phyloP scores from a whole-genome alignment of 2,797 vertebrate species.

The Dendrocincla fuliginosa region DNA sequence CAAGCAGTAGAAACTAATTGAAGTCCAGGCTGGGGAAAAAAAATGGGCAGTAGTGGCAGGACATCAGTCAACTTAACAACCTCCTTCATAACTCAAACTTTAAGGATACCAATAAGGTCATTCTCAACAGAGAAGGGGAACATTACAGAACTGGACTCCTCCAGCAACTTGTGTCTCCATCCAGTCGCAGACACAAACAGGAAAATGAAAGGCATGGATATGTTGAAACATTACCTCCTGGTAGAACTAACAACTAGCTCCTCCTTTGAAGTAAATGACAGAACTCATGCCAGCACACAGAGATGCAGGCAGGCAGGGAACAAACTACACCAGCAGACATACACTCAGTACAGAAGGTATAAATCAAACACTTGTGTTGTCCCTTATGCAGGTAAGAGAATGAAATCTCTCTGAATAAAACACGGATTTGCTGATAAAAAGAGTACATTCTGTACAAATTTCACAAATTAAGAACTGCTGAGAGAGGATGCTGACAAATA shows the following conservation, averaged over 20 bases:
- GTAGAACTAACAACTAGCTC: not conserved
- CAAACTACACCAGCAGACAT: not conserved
- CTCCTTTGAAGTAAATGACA: not conserved
- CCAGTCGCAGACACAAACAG: not conserved
- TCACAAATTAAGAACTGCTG: not conserved
- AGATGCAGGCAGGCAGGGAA: not conserved
- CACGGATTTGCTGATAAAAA: not conserved
- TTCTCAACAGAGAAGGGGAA: not conserved
- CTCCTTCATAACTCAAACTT: slow-evolving; percentile 34
- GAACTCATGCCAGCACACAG: not conserved
- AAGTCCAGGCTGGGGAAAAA: slow-evolving; percentile 50
- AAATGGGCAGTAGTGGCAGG: not conserved
- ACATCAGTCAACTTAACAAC: slow-evolving; percentile 53
- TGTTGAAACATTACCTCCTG: not conserved
- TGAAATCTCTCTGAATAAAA: not conserved
- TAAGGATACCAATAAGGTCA: slow-evolving; percentile 37
- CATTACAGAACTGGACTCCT: not conserved
- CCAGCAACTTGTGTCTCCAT: not conserved
- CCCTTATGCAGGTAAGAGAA: not conserved
- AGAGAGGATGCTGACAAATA: not conserved
- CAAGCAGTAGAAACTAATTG: slow-evolving; percentile 58
- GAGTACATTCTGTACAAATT: not conserved
- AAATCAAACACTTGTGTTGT: not conserved
- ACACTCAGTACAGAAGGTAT: not conserved
- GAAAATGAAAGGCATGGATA: not conserved